These are phyloP conservation scores for Etia nguti DNA, from an alignment of 2,113 vertebrate species.

Conservation along the genomic window DNA sequence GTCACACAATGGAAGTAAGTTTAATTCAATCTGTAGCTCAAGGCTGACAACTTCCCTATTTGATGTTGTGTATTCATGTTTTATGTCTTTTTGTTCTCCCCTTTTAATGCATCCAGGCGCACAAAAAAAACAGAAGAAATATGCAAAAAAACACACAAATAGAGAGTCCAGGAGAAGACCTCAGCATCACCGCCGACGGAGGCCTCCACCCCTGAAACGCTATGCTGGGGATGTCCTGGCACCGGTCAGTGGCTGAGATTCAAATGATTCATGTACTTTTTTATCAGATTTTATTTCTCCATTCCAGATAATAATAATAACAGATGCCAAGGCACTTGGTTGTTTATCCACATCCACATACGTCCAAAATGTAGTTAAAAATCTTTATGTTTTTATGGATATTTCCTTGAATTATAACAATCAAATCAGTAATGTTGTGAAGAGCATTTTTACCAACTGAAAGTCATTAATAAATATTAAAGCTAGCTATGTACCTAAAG, in stretches of 20 bases:
- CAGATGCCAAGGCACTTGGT: not conserved
- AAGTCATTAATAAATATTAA: not conserved
- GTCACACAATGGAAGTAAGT: slow-evolving; percentile 73
- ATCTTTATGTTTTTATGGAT: not conserved
- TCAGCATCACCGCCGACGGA: slow-evolving; percentile 59
- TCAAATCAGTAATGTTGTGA: not conserved
- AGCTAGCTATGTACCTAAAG: not conserved
- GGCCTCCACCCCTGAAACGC: slow-evolving; percentile 66
- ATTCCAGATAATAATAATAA: not conserved
- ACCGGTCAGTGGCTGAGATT: slow-evolving; percentile 63
- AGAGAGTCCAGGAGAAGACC: slow-evolving; percentile 60
- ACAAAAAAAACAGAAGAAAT: slow-evolving; percentile 70
- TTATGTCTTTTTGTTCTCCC: not conserved
- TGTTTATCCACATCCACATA: not conserved
- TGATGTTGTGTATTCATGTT: not conserved
- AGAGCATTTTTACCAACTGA: not conserved
- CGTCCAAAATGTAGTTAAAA: not conserved
- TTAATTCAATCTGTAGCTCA: not conserved
- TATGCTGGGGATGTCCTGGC: slow-evolving; percentile 81
- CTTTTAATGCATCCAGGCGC: slow-evolving; percentile 14
- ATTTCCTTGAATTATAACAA: not conserved
- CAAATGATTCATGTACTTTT: not conserved
- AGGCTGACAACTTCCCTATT: not conserved
- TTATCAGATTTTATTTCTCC: not conserved
- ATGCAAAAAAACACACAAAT: slow-evolving; percentile 66